phyloP scores from a whole-genome alignment of 2,888 invertebrate genomes.

The Meiosimyza platycephala region DNA sequence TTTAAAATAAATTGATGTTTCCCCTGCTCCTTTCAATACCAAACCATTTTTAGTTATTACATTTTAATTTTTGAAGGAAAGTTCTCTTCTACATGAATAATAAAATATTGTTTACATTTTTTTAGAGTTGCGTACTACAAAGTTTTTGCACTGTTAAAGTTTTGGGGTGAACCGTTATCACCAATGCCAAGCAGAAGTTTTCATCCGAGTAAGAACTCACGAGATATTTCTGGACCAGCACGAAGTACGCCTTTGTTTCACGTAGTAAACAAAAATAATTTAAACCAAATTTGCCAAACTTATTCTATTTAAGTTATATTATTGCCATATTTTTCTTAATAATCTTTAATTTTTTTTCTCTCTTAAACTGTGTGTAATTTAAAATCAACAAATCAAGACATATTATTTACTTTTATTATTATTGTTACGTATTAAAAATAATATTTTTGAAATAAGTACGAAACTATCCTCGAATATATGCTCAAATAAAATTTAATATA shows the following conservation, averaged over 20 bases:
- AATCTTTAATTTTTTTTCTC: not conserved
- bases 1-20: too few relatives aligned
- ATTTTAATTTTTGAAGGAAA: conserved; percentile 7
- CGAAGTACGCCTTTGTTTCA: conserved; percentile 64
- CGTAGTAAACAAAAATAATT: conserved; percentile 59
- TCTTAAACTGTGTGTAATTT: not conserved
- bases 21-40: too few relatives aligned
- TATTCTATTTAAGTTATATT: conserved; percentile 59
- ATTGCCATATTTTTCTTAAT: not conserved
- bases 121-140: conserved; percentile 64
- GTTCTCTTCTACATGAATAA: not conserved
- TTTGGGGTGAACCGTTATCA: conserved; percentile 66
- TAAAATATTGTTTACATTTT: conserved; percentile 19
- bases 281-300: conserved; percentile 63
- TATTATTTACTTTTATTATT: too few relatives aligned
- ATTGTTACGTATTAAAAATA: too few relatives aligned
- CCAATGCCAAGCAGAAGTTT: conserved; percentile 66
- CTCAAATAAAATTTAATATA: too few relatives aligned
- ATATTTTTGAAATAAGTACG: too few relatives aligned
- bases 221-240: conserved; percentile 60
- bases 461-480: too few relatives aligned
- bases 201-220: conserved; percentile 64
- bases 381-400: too few relatives aligned
- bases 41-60: not conserved
- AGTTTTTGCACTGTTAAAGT: conserved; percentile 63